Percentiles rank a stretch among this genome's conserved stretches.
Conservation (phyloP, 2,888 invertebrate genomes). For the Philopedon plagiatum region DNA sequence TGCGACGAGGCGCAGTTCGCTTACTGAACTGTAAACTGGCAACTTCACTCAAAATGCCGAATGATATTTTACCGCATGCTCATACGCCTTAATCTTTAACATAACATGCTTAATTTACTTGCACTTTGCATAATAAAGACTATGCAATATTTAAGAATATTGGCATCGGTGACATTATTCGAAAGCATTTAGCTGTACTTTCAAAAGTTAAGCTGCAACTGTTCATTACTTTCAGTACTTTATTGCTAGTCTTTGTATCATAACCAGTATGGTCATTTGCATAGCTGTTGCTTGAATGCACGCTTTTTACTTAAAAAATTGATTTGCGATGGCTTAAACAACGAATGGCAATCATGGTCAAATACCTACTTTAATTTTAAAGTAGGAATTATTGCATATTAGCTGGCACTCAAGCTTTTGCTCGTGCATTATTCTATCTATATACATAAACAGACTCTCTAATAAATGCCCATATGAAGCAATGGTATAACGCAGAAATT, state of each 20-base stretch:
- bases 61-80: constrained; percentile 41
- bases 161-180: constrained; percentile 27
- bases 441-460: too few species aligned
- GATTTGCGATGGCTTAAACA: too few species aligned
- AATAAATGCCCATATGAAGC: too few species aligned
- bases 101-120: constrained; percentile 49
- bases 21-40: constrained; percentile 44
- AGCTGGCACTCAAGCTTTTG: too few species aligned
- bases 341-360: too few species aligned
- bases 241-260: not conserved
- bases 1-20: constrained; percentile 40
- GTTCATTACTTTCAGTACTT: constrained; percentile 34
- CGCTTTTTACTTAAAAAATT: too few species aligned
- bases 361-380: too few species aligned
- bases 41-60: constrained; percentile 36
- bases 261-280: not conserved
- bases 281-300: too few species aligned
- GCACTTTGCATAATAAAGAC: constrained; percentile 48
- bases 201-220: constrained; percentile 16
- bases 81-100: constrained; percentile 46
- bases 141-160: constrained; percentile 48
- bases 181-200: constrained; percentile 38
- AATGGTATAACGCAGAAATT: too few species aligned
- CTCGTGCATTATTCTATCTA: too few species aligned
- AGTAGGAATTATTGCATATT: too few species aligned